phyloP scores from a whole-genome alignment of 2,113 vertebrate species.

The Megaceryle maxima region DNA sequence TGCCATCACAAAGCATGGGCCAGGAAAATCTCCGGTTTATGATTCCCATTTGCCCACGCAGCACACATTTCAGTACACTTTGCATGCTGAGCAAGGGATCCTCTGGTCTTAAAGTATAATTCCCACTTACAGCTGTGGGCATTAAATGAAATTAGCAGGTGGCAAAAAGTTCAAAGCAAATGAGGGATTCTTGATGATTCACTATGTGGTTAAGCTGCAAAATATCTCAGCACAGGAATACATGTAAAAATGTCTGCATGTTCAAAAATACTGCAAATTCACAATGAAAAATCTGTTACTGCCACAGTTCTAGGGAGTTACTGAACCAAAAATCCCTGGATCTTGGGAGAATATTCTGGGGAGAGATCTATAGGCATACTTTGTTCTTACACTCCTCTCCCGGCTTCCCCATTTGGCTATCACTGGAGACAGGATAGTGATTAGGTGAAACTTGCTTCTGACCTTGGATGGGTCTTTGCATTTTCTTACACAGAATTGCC shows the following conservation, averaged over 20 bases:
- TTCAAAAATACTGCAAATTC: not conserved
- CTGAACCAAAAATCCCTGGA: not conserved
- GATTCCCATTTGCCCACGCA: not conserved
- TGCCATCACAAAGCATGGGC: not conserved
- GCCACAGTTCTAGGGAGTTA: not conserved
- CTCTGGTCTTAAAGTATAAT: not conserved
- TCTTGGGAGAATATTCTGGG: not conserved
- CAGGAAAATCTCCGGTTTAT: not conserved
- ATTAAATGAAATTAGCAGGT: conserved; percentile 18
- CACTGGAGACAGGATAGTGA: not conserved
- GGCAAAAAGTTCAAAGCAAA: conserved; percentile 11
- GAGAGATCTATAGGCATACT: not conserved
- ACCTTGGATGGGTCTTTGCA: not conserved
- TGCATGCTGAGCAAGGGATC: not conserved
- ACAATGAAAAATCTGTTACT: not conserved
- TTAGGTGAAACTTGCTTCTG: not conserved
- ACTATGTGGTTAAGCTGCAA: not conserved
- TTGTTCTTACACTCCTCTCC: not conserved
- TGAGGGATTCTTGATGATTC: not conserved
- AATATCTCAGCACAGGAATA: not conserved
- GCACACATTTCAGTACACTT: not conserved
- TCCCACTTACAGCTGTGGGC: not conserved
- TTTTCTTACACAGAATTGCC: not conserved
- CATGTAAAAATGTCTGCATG: not conserved
- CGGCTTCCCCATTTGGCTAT: not conserved